Base-by-base conservation (phyloP, 2,113 vertebrate species). In the Motacilla alba region DNA sequence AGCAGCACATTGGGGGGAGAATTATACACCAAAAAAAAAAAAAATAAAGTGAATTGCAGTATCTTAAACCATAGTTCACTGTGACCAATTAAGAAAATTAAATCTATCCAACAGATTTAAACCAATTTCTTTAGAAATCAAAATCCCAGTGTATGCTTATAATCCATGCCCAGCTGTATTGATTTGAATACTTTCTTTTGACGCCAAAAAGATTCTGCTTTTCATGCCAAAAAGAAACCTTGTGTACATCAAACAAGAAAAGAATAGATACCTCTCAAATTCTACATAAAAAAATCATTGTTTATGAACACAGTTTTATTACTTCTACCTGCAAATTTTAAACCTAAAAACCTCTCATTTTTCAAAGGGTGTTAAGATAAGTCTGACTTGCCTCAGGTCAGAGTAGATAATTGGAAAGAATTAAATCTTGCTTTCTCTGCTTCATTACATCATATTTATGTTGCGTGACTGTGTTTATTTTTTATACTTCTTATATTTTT, bases 1-100 rank as follows among this genome's bases (percentile, higher is more conserved):
- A 67, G 2, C 9, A 60, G 11, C 3, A 8, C 0, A 56, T 64
- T 67, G 2, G 2, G 11, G 3, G 3, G 6, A 66, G 28, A 81
- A 30, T 47, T 35, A 13, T 23, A 12, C 8, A 49, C 27, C 41
- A 15, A 53, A 83, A 87, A n/a, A 70, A 88, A 33, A 79, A 55
- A 12, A 55, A 55, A 55, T 13, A 21, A 15, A 44, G 20, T 41
- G 23, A 6, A 49, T 62, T 85, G 3, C 1, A 2, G 2, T n/a
- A 44, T 31, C 33, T 55, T 63, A 66, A 80, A 46, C 2, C 4
- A 10, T 26, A 70, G 13, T 39, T 86, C 33, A 67, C 18, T 50
- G 21, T 66, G 27, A 60, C 5, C 19, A 66, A 31, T 43, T 19
- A 77, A 70, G 35, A 37, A 37, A 84, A 33, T 10, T 1, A 50